Evolutionary conservation across 2,113 vertebrate genomes (phyloP).

Genomic region (Smithornis capensis): DNA sequence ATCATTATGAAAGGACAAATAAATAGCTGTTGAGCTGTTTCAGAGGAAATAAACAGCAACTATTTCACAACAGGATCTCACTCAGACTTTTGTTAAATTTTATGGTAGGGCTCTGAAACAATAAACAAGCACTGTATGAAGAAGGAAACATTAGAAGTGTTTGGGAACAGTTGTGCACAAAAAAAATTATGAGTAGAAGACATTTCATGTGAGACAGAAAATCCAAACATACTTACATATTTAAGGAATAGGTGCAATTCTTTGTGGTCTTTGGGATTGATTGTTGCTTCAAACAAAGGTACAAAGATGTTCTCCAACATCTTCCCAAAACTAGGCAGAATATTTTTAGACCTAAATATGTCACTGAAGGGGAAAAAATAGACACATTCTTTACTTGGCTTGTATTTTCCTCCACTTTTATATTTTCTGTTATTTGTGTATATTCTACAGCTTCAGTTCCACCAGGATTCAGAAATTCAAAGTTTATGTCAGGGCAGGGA

Average conservation of each 20-base stretch:
- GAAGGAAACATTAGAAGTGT: background rate
- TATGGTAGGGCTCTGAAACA: background rate
- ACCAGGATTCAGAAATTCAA: background rate
- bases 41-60: background rate
- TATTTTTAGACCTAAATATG: slow-evolving; percentile 92
- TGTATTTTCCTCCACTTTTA: background rate
- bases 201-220: background rate
- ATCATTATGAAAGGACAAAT: background rate
- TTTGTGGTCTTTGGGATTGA: slow-evolving; percentile 90
- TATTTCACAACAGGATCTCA: background rate
- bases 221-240: slow-evolving; percentile 83
- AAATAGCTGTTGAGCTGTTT: background rate
- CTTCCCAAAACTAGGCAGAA: slow-evolving; percentile 88
- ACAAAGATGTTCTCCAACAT: slow-evolving; percentile 97
- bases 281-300: slow-evolving; percentile 92
- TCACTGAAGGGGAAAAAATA: slow-evolving; percentile 79
- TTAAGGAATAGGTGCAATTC: slow-evolving; percentile 90
- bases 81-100: background rate
- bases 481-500: background rate
- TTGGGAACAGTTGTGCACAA: background rate
- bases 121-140: background rate
- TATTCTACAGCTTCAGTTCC: background rate
- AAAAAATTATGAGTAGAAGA: background rate
- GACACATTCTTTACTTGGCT: background rate
- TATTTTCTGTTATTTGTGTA: background rate